Evolutionary conservation across 2,888 invertebrate species (phyloP), one percentile per base, ranked within the genome.

Genomic region (Liopterus haemorrhoidalis): DNA sequence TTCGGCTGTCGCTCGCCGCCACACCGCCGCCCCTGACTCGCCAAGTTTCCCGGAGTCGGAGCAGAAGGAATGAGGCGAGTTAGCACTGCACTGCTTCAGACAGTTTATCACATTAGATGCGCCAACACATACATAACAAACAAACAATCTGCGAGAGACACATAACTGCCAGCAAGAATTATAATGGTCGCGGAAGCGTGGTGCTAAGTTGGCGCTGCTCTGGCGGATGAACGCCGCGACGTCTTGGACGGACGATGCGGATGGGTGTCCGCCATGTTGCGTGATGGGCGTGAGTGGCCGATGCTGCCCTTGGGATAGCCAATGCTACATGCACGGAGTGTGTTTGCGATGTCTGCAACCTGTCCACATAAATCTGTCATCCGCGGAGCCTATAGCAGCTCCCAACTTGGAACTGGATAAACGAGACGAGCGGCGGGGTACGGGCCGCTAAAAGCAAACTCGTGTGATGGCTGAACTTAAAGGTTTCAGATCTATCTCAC

Each of bases 291-390:
- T 20, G 30, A 39, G 47, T 32, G n/a, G n/a, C n/a, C 24, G 21
- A 15, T 37, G 37, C 31, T 38, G 21, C 44, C 19, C 38, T 33
- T 33, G 33, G 33, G 33, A 16, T 9, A 33, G 19, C 33, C 33
- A 18, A 19, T 24, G 38, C 24, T 37, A 24, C 24, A 37, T 38
- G 38, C 25, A 15, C 27, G 25, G 11, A 12, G 33, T 33, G 33
- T 33, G 18, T 8, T 31, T 20, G 60, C 61, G 63, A 55, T 58
- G 67, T 67, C 67, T 66, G 62, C 63, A 65, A 67, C 66, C 66
- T 67, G 68, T 67, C 67, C 67, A 66, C 67, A 68, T 69, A 69
- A 69, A 69, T 69, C 67, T 68, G 68, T 68, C 68, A 68, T 57
- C 64, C 57, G 50, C 32, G 22, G 36, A 47, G 42, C 27, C 20